Conservation (phyloP, 2,797 vertebrate species). For the Aphelocoma californica region DNA sequence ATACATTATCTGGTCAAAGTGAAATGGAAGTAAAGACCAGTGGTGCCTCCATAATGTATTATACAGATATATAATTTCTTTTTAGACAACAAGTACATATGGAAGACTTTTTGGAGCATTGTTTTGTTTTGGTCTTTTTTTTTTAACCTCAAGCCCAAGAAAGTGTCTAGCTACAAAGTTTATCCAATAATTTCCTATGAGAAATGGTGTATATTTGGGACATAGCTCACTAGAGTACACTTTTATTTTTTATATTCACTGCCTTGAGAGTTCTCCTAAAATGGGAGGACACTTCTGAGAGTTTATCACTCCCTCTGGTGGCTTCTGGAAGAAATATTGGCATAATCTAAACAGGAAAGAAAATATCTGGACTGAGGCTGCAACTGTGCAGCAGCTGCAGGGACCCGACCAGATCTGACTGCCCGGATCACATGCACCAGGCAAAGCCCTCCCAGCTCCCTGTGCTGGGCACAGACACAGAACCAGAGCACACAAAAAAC, state of each 20-base stretch:
- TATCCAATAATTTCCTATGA: neutral
- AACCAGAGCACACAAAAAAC: neutral
- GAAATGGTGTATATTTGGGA: neutral
- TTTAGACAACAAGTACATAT: neutral
- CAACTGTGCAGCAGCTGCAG: neutral
- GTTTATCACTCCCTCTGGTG: constrained; percentile 53
- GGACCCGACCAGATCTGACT: fast-evolving
- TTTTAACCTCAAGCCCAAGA: neutral
- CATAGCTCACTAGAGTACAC: neutral
- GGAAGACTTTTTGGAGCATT: neutral
- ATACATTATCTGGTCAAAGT: neutral
- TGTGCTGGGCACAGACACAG: neutral
- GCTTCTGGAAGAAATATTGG: neutral
- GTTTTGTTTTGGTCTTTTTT: neutral
- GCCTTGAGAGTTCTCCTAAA: neutral
- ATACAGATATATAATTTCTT: neutral
- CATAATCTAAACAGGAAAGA: neutral
- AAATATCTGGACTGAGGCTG: neutral
- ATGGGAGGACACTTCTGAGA: neutral
- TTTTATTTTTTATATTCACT: neutral
- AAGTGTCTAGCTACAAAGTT: neutral
- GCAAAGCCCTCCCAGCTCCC: neutral
- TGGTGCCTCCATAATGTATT: neutral
- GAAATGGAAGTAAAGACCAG: neutral
- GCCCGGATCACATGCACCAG: fast-evolving